Base-by-base conservation (phyloP, 2,797 vertebrate genomes). In the Sarcoramphus papa region DNA sequence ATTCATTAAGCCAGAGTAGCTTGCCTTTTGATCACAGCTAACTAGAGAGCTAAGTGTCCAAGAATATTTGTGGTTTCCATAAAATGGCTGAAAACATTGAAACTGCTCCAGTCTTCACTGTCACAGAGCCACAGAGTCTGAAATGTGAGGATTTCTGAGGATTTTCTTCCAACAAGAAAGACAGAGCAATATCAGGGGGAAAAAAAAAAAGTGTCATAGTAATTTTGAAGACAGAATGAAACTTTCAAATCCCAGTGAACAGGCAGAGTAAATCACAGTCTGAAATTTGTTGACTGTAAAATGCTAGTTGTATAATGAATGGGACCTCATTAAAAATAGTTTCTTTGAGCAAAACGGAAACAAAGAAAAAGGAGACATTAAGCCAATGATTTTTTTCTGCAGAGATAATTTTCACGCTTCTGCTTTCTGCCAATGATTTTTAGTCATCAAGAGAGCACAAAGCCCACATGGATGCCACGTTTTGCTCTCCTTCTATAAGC, bases 171-270 rank as follows among this genome's bases (percentile, higher is more conserved):
- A 14, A 12, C 10, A 50, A 41, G 19, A 57, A 85, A 59, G 21
- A 56, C 3, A 23, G 3, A 2, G 5, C 5, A 64, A 30, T 41
- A 83, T 12, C 2, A 2, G 30, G 7, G 6, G 18, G 1, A 15
- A 33, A 53, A 51, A 18, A 13, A 24, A 21, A 2, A 68, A 23
- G 4, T 13, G 3, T 50, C 59, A 24, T 3, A 6, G 3, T 23
- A 4, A 12, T 45, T 54, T 45, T 64, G 37, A 76, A 79, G 24
- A 47, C 16, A 74, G 33, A 88, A 47, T 9, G 10, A 59, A 88
- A 57, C 16, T 56, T 18, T 65, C 6, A 69, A 77, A 85, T 47
- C 12, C 11, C 10, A 33, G 3, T 22, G 25, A 68, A 76, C 3
- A 21, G 8, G 23, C 7, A 54, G 21, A 85, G 14, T n/a, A n/a